These are phyloP conservation scores for Anoncus sp. DNA, from an alignment of 2,888 invertebrate species.

Conservation along the genomic window DNA sequence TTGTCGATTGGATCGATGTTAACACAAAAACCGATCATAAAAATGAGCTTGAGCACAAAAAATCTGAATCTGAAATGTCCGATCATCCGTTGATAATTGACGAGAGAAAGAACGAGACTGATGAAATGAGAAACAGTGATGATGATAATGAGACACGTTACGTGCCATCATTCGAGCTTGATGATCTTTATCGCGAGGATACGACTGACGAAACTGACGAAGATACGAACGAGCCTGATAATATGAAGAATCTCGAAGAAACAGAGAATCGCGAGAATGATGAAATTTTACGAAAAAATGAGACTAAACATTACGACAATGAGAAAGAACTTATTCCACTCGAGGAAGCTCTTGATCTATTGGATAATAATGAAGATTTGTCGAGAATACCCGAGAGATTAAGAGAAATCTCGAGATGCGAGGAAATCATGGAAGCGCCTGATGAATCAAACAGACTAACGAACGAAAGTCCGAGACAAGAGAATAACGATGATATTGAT, in stretches of 20 bases:
- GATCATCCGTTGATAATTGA: slow-evolving; percentile 80
- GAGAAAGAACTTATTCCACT: slow-evolving; percentile 75
- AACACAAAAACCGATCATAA: slow-evolving; percentile 60
- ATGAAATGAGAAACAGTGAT: slow-evolving; percentile 77
- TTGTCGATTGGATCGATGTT: slow-evolving; percentile 55
- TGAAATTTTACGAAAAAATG: slow-evolving; percentile 51
- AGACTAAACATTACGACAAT: slow-evolving; percentile 11
- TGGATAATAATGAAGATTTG: slow-evolving; percentile 73
- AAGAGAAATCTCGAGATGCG: slow-evolving; percentile 3
- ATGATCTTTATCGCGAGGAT: slow-evolving; percentile 76
- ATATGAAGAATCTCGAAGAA: slow-evolving; percentile 25
- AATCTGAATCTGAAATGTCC: slow-evolving; percentile 79
- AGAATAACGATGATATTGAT: slow-evolving; percentile 11
- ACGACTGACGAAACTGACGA: slow-evolving; percentile 77
- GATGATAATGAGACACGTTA: slow-evolving; percentile 77
- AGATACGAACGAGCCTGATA: slow-evolving; percentile 47
- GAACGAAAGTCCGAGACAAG: slow-evolving; percentile 2
- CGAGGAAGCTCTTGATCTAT: slow-evolving; percentile 77
- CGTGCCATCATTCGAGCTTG: slow-evolving; percentile 72
- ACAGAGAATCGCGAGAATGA: slow-evolving; percentile 48
- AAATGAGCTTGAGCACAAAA: slow-evolving; percentile 73
- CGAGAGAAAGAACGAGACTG: slow-evolving; percentile 77
- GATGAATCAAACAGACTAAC: background rate
- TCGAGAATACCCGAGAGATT: slow-evolving; percentile 49
- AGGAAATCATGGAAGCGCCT: slow-evolving; percentile 10